Evolutionary conservation across 2,888 invertebrate genomes (phyloP), one percentile per base, ranked within the genome.

Genomic region (Hemithea aestivaria): DNA sequence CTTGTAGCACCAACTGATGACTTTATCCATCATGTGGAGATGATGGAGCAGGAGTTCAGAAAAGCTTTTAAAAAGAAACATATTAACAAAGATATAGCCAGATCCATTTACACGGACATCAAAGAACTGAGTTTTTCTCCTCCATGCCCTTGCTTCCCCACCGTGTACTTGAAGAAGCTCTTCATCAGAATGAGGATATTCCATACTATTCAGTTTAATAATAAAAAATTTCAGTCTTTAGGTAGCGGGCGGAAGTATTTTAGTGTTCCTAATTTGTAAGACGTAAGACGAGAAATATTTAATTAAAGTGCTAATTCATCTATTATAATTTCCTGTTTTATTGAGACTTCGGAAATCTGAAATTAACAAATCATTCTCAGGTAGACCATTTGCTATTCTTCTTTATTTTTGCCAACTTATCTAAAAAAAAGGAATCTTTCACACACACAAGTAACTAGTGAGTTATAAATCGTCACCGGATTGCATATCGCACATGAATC

Each of bases 61-160:
- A 42, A 28, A 1, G 32, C 34, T 7, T 42, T 51, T 4, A 40
- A 38, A 20, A 35, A 25, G 12, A 36, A 40, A 6, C 24, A 36
- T 16, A 24, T 37, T n/a, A 33, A 39, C 2, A 33, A 12, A 12
- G 29, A 33, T 6, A 25, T 44, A 12, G 29, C 46, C 28, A 21
- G 38, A 27, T 34, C 33, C 16, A 38, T 25, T 25, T 48, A 40
- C 40, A 38, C 42, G 29, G 48, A 41, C 27, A 42, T 48, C 5
- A 23, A 32, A 3, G 22, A 27, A 23, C 10, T 48, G 8, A 27
- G 16, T 20, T 51, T 45, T 7, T 35, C 45, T 5, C 44, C 41
- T 7, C 51, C 48, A 1, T 51, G 51, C 20, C 44, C 48, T 2
- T 51, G 51, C 38, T 51, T 51, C 36, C 51, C 51, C 9, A 40